Evolutionary conservation across 2,888 invertebrate species (phyloP), one percentile per base, ranked within the genome.

Genomic region (Cinara cedri): DNA sequence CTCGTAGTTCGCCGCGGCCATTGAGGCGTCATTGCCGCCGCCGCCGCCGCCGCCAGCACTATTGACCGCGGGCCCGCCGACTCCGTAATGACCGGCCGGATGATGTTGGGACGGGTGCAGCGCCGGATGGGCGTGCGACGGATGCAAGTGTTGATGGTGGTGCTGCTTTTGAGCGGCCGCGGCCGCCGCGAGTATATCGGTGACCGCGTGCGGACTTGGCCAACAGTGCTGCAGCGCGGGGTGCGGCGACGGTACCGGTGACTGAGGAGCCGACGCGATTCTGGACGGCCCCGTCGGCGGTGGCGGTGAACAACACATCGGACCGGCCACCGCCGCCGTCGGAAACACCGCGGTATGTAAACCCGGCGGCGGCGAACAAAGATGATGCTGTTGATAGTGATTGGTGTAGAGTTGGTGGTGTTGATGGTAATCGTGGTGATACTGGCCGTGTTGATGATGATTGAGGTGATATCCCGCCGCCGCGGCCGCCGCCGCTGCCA

Each of bases 151-250:
- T 3, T 66, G 62, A 21, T 68, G 26, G 19, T 49, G 86, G 85
- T 87, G 87, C 80, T 86, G 86, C 26, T 86, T 86, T 2, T 72
- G 72, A 16, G 49, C 72, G 0, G 72, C 62, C 14, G 72, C 72
- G 1, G 72, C 72, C 21, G 86, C 86, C 2, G 89, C 88, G 83
- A 89, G 84, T 83, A 89, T 89, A 83, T 89, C 89, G 72, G 87
- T 87, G 2, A 89, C 89, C 11, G 89, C 88, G 84, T 89, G 89
- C 63, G 89, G 88, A 82, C 89, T 89, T 26, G 87, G 87, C 87
- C 87, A 86, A 81, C 85, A 86, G 46, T 76, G 76, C 46, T 76
- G 76, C 11, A 54, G 44, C 1, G 63, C 66, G 75, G 86, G 66
- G 0, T 44, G 46, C 16, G 21, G 44, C 1, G 49, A 16, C 10